Percentiles rank a stretch among this genome's conserved stretches.
Evolutionary conservation across 2,797 vertebrate species (phyloP).

Genomic region (Antrozous pallidus): DNA sequence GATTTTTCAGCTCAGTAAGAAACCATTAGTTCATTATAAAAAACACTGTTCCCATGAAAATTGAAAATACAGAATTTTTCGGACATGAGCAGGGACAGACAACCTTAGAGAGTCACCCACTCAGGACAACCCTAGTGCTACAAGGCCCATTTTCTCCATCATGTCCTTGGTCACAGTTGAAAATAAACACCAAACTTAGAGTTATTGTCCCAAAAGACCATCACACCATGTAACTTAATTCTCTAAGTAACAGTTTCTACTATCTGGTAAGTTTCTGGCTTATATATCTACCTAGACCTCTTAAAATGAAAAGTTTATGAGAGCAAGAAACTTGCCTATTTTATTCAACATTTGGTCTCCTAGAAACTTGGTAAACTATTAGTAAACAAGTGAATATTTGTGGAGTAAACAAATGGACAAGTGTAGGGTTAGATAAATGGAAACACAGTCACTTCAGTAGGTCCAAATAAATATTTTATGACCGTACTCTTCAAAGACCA

Average conservation of each 20-base stretch:
- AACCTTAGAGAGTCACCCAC: not conserved
- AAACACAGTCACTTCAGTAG: not conserved
- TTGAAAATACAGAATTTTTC: not conserved
- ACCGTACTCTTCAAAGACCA: not conserved
- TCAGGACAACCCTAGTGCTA: not conserved
- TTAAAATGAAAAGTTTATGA: not conserved
- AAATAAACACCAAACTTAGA: not conserved
- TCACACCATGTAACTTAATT: not conserved
- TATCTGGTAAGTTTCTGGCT: not conserved
- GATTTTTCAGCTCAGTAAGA: constrained; percentile 46
- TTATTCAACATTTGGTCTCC: not conserved
- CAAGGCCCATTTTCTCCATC: not conserved
- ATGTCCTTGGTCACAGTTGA: not conserved
- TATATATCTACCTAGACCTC: not conserved
- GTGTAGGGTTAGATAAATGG: not conserved
- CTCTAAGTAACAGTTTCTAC: not conserved
- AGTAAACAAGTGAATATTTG: not conserved
- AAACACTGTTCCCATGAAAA: constrained; percentile 28
- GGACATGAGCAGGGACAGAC: not conserved
- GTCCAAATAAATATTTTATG: not conserved
- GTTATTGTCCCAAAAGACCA: not conserved
- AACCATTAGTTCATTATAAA: constrained; percentile 34
- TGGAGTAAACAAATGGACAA: not conserved
- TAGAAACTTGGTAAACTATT: not conserved
- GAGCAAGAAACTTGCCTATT: not conserved